Conservation (phyloP, 2,888 invertebrate species). For the Petrophora chlorosata region DNA sequence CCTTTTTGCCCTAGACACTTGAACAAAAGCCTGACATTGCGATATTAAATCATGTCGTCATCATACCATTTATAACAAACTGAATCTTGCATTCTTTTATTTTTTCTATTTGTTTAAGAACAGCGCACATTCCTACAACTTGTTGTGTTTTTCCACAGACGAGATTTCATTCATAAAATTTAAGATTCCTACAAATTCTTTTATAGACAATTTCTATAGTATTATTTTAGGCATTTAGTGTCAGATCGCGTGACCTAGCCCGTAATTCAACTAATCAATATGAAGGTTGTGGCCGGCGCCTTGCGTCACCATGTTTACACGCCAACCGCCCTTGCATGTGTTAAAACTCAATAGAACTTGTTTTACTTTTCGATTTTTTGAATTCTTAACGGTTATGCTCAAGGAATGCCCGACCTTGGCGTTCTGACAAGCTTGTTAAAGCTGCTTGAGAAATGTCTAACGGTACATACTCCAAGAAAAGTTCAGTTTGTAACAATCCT, state of each 20-base stretch:
- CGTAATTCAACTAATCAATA: slow-evolving; percentile 73
- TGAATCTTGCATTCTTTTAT: too few species aligned
- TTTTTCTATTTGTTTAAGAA: too few species aligned
- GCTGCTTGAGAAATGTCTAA: slow-evolving; percentile 5
- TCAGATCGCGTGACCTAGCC: slow-evolving; percentile 68
- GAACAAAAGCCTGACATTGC: too few species aligned
- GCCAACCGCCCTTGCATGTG: slow-evolving; percentile 58
- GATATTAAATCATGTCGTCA: too few species aligned
- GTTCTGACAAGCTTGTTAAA: slow-evolving; percentile 8
- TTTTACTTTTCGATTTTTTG: slow-evolving; percentile 36
- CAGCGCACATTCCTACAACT: too few species aligned
- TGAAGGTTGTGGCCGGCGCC: slow-evolving; percentile 60
- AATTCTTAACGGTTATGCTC: slow-evolving; percentile 29
- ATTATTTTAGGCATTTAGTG: slow-evolving; percentile 38
- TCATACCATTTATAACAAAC: too few species aligned
- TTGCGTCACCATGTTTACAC: slow-evolving; percentile 69
- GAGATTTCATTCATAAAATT: slow-evolving; percentile 5
- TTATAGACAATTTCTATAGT: slow-evolving; percentile 7
- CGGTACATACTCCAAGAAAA: neutral
- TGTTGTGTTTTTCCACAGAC: too few species aligned
- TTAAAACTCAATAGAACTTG: slow-evolving; percentile 42
- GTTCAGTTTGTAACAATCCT: slow-evolving; percentile 4
- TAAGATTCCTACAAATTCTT: neutral
- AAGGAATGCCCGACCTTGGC: slow-evolving; percentile 27
- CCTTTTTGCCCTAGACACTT: too few species aligned